These are phyloP conservation scores for Mungos mungo DNA, from an alignment of 2,113 vertebrate genomes.

Conservation along the genomic window DNA sequence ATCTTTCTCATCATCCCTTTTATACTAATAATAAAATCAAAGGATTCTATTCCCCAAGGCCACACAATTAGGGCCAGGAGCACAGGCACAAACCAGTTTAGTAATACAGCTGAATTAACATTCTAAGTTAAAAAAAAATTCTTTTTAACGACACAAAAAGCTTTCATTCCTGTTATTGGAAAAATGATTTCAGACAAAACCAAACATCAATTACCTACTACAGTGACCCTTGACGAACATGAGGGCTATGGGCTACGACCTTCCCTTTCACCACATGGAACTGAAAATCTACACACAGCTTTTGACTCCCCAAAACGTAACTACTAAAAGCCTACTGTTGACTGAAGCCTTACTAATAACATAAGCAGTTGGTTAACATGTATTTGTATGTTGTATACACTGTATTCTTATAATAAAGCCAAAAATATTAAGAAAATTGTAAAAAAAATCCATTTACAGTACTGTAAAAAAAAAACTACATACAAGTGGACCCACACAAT, in stretches of 20 bases:
- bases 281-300: background rate
- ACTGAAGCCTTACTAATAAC: background rate
- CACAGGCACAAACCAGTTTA: background rate
- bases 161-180: background rate
- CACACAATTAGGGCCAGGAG: background rate
- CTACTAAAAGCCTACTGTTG: background rate
- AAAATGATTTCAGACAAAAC: conserved; percentile 35
- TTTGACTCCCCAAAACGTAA: background rate
- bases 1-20: background rate
- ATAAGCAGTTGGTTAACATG: background rate
- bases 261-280: background rate
- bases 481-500: background rate
- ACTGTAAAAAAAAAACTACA: background rate
- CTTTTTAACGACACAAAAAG: conserved; percentile 15
- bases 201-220: conserved; percentile 2
- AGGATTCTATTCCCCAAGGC: background rate
- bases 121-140: background rate
- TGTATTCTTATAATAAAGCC: background rate
- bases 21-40: background rate
- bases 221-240: background rate
- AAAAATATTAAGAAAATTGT: background rate
- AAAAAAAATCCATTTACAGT: background rate
- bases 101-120: background rate
- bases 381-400: background rate
- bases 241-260: background rate